A percentile compares a stretch with the other conserved stretches of the same genome.
Conservation (phyloP, 1,140 invertebrate genomes). For the Prorops nasuta region DNA sequence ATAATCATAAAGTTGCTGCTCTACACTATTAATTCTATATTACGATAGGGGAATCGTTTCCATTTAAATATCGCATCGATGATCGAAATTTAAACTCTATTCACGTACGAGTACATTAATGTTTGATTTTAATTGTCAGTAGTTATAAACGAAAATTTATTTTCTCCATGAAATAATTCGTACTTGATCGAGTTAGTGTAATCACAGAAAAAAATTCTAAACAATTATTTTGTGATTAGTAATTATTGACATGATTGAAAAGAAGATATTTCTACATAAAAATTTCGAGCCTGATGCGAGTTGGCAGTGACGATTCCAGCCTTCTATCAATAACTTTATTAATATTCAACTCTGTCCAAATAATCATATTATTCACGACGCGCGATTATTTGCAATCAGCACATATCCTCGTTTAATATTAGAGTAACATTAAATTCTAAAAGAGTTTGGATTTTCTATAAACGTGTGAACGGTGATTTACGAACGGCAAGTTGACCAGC, state of each 20-base stretch:
- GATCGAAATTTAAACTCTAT: conserved; percentile 11
- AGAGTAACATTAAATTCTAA: not conserved
- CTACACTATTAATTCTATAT: conserved; percentile 18
- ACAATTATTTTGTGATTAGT: no score
- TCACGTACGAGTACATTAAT: no score
- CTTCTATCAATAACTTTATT: not conserved
- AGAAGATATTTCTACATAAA: not conserved
- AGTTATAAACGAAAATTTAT: no score
- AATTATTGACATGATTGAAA: no score
- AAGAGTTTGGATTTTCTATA: conserved; percentile 10
- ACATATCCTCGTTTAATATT: conserved; percentile 9
- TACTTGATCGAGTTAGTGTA: not conserved
- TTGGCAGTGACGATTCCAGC: conserved; percentile 31
- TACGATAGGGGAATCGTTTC: conserved; percentile 17
- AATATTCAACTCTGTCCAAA: not conserved
- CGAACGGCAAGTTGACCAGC: conserved; percentile 24
- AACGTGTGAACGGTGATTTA: conserved; percentile 13
- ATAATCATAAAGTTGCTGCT: conserved; percentile 7
- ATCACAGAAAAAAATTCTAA: no score
- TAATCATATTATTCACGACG: not conserved
- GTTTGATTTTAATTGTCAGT: not conserved
- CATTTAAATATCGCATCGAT: conserved; percentile 13
- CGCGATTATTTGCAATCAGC: no score
- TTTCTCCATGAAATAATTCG: no score
- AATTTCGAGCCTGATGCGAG: conserved; percentile 24